Conservation (phyloP, 2,888 invertebrate genomes). For the Syrista parreyssii region DNA sequence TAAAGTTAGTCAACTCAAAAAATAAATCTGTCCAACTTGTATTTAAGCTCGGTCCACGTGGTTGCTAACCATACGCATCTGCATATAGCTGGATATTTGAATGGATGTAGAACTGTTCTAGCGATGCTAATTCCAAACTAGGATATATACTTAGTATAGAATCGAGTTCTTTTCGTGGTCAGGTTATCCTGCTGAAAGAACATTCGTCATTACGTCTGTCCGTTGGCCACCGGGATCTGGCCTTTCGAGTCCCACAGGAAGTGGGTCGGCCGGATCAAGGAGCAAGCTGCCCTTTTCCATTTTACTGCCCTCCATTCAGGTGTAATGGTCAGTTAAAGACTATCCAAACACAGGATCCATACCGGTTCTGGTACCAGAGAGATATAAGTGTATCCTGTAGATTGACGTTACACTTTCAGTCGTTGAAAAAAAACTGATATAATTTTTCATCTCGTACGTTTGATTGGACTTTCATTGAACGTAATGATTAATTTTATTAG, state of each 20-base stretch:
- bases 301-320: conserved; percentile 57
- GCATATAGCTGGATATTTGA: neutral
- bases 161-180: neutral
- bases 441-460: neutral
- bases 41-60: neutral
- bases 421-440: neutral
- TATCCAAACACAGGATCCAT: conserved; percentile 52
- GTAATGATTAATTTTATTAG: neutral
- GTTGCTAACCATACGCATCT: neutral
- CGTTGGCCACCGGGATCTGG: conserved; percentile 45
- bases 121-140: neutral
- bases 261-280: conserved; percentile 64
- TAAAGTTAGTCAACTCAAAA: neutral
- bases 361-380: conserved; percentile 35
- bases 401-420: neutral
- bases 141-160: neutral
- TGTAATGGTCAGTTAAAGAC: conserved; percentile 65
- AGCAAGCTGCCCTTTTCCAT: conserved; percentile 57
- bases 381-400: neutral
- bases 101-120: neutral
- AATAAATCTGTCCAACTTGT: neutral
- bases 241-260: conserved; percentile 59
- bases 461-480: neutral
- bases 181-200: conserved; percentile 33
- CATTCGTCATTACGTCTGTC: conserved; percentile 60